Evolutionary conservation across 2,888 invertebrate genomes (phyloP).

Genomic region (Drosophila prolongata): DNA sequence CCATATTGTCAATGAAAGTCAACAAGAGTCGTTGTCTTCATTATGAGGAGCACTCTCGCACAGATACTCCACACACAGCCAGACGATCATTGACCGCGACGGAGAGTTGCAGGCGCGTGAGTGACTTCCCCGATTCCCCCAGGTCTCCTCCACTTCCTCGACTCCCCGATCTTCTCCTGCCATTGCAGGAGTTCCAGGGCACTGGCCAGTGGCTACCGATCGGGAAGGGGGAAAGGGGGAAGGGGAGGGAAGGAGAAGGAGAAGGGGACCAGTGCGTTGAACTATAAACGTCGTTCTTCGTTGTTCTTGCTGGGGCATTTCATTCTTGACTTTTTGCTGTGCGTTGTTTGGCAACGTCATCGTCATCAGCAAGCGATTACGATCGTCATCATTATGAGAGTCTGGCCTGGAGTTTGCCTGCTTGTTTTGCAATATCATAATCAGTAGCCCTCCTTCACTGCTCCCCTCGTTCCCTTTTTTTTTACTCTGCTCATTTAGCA

Average conservation of each 20-base stretch:
- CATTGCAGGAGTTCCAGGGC: slow-evolving; percentile 36
- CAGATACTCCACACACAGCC: slow-evolving; percentile 13
- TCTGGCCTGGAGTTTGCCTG: slow-evolving; percentile 37
- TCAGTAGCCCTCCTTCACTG: slow-evolving; percentile 48
- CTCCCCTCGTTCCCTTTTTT: slow-evolving; percentile 10
- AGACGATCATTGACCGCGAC: slow-evolving; percentile 74
- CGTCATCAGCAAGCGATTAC: slow-evolving; percentile 52
- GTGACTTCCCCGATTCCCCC: slow-evolving; percentile 56
- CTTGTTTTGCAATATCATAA: slow-evolving; percentile 77
- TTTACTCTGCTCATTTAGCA: slow-evolving; percentile 34
- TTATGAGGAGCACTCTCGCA: slow-evolving; percentile 54
- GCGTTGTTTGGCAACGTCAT: slow-evolving; percentile 74
- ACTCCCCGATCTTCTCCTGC: slow-evolving; percentile 1
- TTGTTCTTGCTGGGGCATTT: slow-evolving; percentile 56
- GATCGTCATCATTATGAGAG: slow-evolving; percentile 58
- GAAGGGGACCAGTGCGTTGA: slow-evolving; percentile 72
- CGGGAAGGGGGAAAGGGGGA: slow-evolving; percentile 7
- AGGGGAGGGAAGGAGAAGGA: slow-evolving; percentile 2
- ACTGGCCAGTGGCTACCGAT: slow-evolving; percentile 70
- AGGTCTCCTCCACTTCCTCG: background rate
- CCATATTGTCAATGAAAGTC: slow-evolving; percentile 68
- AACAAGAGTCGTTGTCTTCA: slow-evolving; percentile 72
- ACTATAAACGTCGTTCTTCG: slow-evolving; percentile 78
- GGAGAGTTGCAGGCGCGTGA: slow-evolving; percentile 61
- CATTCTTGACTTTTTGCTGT: slow-evolving; percentile 64